Conservation (phyloP, 2,797 vertebrate genomes). For the Rhinella marina region DNA sequence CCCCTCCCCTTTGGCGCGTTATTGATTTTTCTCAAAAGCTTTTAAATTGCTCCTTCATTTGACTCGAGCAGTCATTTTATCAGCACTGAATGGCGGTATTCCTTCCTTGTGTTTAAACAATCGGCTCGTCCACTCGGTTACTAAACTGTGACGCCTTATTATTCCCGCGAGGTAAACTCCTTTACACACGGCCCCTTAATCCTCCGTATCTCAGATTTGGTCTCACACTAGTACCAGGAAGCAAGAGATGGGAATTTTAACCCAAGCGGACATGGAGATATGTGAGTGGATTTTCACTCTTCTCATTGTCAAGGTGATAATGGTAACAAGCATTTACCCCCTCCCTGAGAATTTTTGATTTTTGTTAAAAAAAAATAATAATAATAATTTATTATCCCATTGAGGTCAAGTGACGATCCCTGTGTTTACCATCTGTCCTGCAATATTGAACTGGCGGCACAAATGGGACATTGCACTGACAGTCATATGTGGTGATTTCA, state of each 20-base stretch:
- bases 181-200: conserved; percentile 81
- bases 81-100: conserved; percentile 72
- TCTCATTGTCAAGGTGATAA: background rate
- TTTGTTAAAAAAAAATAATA: too few relatives aligned
- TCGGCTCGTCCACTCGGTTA: conserved; percentile 75
- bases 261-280: background rate
- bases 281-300: background rate
- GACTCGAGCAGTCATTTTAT: conserved; percentile 78
- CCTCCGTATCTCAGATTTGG: conserved; percentile 73
- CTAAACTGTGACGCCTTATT: conserved; percentile 81
- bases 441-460: too few relatives aligned
- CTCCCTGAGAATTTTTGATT: too few relatives aligned
- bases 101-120: conserved; percentile 81
- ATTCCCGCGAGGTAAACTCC: conserved; percentile 81
- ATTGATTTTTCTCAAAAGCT: conserved; percentile 87
- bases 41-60: conserved; percentile 86
- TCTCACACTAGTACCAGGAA: background rate
- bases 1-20: too few relatives aligned
- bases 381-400: too few relatives aligned
- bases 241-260: background rate
- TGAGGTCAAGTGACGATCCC: too few relatives aligned
- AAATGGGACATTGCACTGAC: too few relatives aligned
- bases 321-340: background rate
- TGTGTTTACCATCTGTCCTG: too few relatives aligned
- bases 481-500: too few relatives aligned